These are phyloP conservation scores for Megaleporinus macrocephalus DNA, from an alignment of 2,113 vertebrate genomes.

Conservation along the genomic window DNA sequence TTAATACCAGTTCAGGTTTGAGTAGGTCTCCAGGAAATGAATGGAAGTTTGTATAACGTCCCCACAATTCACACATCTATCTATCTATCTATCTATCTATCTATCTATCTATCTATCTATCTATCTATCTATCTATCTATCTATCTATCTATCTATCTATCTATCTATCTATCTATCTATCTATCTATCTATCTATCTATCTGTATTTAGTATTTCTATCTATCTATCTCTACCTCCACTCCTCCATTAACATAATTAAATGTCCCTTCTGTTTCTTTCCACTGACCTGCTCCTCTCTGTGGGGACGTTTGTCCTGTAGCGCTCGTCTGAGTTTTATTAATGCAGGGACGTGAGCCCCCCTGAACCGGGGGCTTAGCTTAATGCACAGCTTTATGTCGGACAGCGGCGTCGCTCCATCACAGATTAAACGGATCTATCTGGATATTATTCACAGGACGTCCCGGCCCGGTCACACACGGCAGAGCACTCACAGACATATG, in stretches of 20 bases:
- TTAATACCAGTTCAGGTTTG: no score
- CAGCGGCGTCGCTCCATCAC: background rate
- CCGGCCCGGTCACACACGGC: background rate
- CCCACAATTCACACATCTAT: no score
- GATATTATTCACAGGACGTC: conserved; percentile 1
- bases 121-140: no score
- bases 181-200: no score
- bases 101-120: no score
- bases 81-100: no score
- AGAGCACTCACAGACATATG: conserved; percentile 9
- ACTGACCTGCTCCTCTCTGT: conserved; percentile 11
- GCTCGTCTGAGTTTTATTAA: conserved; percentile 3
- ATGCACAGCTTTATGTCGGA: conserved; percentile 22
- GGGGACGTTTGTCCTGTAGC: background rate
- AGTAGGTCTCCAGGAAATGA: no score
- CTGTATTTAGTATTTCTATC: no score
- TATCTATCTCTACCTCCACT: no score
- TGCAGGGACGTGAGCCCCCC: background rate
- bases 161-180: no score
- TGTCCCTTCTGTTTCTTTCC: background rate
- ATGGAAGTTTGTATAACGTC: no score
- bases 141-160: no score
- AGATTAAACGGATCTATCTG: conserved; percentile 21
- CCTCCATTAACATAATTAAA: conserved; percentile 44
- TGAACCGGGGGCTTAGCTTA: conserved; percentile 25